Base-by-base conservation (phyloP, 2,797 vertebrate species). In the Cygnus olor region DNA sequence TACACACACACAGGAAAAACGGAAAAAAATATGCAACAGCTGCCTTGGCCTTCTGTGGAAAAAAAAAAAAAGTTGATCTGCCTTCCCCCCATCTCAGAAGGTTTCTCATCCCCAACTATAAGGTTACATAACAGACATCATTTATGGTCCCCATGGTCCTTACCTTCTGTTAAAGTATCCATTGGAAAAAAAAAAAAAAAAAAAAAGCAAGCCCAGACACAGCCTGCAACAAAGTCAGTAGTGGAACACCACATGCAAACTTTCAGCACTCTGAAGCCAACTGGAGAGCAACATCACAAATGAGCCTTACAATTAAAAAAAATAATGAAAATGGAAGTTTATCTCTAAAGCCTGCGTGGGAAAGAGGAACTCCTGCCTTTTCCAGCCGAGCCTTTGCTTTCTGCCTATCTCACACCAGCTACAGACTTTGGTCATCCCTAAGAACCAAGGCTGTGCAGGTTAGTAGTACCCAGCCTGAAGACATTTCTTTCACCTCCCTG, bases 381-480 rank as follows among this genome's bases (percentile, higher is more conserved):
- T 42, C 11, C 22, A 63, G 14, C 3, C 27, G 72, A 16, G 10
- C 11, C n/a, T 77, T 61, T 53, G 36, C 11, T 63, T 66, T 80
- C 58, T 57, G 4, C n/a, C 32, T 15, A 80, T 28, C n/a, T 71
- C n/a, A 4, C 3, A 42, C 15, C 30, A n/a, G 63, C 42, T 40
- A 30, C 18, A n/a, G 64, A 22, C 17, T 76, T 27, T 4, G 28
- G 17, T 30, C 38, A 49, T 4, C 13, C 47, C 18, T 3, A 18
- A 68, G 11, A 16, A 40, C 28, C 0, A 1, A 40, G 8, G 18
- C 8, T 40, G 14, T 8, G 24, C 63, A 38, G 7, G 13, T 45
- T 40, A 11, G 28, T 0, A 45, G 73, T 30, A 38, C 25, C 21
- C n/a, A 54, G 7, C 9, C 13, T 19, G 24, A 32, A 0, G 1